These are phyloP conservation scores for Drymodes brunneopygia DNA, from an alignment of 2,113 vertebrate genomes.

Conservation along the genomic window DNA sequence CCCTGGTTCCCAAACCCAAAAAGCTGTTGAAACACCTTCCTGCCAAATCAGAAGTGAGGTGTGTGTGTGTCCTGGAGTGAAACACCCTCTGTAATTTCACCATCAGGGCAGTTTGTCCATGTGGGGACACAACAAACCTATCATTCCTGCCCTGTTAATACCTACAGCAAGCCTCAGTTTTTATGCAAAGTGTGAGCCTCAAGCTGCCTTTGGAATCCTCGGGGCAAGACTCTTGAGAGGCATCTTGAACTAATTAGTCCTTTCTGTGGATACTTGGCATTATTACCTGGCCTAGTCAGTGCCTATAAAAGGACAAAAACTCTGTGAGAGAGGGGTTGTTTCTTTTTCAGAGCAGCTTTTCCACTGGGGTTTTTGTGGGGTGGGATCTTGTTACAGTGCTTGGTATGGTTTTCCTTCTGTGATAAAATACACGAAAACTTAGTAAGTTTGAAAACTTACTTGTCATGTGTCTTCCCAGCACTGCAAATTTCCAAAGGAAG, in stretches of 20 bases:
- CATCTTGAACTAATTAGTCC: constrained; percentile 12
- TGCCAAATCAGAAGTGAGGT: background rate
- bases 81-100: constrained; percentile 3
- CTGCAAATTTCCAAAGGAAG: constrained; percentile 53
- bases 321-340: rapidly evolving
- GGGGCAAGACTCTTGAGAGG: background rate
- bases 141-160: constrained; percentile 17
- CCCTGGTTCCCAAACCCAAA: background rate
- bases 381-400: background rate
- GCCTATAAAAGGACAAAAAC: background rate
- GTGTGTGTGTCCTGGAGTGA: background rate
- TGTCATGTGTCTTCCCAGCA: background rate
- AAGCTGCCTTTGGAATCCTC: background rate
- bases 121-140: background rate
- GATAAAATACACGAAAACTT: background rate
- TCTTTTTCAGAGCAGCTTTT: background rate
- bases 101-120: background rate
- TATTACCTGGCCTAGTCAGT: constrained; percentile 8
- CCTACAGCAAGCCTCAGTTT: background rate
- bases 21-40: background rate
- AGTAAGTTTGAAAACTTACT: background rate
- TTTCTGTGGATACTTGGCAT: background rate
- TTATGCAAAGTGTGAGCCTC: constrained; percentile 15
- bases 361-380: background rate
- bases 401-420: background rate